phyloP scores from a whole-genome alignment of 2,113 vertebrate species.

The Psilopsiagon aymara region DNA sequence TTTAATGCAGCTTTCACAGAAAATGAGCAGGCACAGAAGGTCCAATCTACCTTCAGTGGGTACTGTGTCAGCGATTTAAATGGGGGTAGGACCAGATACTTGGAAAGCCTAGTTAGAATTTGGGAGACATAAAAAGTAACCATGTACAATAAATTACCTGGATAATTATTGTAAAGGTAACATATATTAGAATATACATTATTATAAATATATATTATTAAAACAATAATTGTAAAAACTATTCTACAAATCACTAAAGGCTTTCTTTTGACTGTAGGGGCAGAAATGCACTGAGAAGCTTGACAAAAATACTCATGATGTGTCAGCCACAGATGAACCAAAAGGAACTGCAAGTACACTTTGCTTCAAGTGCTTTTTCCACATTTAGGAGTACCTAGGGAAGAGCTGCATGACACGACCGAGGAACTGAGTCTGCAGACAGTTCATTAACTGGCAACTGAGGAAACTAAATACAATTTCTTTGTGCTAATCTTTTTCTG shows the following conservation, averaged over 20 bases:
- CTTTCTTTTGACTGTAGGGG: rapidly evolving
- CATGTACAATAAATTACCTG: background rate
- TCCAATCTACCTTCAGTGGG: background rate
- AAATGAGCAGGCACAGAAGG: background rate
- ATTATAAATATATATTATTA: background rate
- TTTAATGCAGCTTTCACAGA: constrained; percentile 15
- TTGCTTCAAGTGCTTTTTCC: background rate
- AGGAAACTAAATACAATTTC: background rate
- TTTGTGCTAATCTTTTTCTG: background rate
- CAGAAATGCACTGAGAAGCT: background rate
- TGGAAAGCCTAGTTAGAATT: background rate
- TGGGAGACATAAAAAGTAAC: background rate
- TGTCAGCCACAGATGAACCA: background rate
- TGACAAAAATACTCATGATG: background rate
- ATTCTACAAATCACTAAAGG: background rate
- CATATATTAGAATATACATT: background rate
- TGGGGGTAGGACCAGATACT: background rate
- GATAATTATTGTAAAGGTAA: background rate
- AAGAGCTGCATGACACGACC: constrained; percentile 8
- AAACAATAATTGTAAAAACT: background rate
- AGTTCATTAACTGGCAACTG: constrained; percentile 37
- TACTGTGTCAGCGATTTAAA: background rate
- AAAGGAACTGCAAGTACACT: background rate
- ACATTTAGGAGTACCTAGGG: constrained; percentile 5
- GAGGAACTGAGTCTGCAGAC: constrained; percentile 10